Evolutionary conservation across 1,140 invertebrate genomes (phyloP), one percentile per base, ranked within the genome.

Genomic region (Matsumurasca onukii): DNA sequence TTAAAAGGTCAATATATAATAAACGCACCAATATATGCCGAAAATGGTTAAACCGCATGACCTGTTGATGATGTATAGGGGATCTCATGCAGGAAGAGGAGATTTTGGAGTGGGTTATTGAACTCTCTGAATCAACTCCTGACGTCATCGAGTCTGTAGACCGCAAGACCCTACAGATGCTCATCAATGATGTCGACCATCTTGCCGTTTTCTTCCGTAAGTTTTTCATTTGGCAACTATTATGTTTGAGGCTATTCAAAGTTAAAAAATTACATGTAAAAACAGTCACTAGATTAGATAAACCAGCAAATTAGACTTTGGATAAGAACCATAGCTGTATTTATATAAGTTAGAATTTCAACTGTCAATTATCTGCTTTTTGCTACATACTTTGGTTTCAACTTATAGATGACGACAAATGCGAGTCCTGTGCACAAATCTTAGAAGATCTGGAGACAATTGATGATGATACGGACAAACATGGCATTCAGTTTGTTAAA

Each of bases 121-220:
- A 92, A 52, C 84, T 95, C 62, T 92, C 93, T 73, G 90, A 91
- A 71, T 88, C 90, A 13, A 88, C 87, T 29, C 90, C 92, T 22
- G 94, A 97, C 81, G 87, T 94, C 22, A 97, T 97, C 77, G 95
- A 97, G 81, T 93, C 85, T 73, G 94, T 97, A 29, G 93, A 97
- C 77, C 86, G 91, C 62, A 92, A 94, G 81, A 96, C 94, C 48
- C 81, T 97, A 62, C 90, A 94, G 79, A 89, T 92, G 74, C 81
- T 97, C 3, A 92, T 97, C 70, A 89, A 94, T 76, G 92, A 94
- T 76, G 90, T 95, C 27, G 93, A 95, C 77, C 91, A 94, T 82
- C 85, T 97, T 61, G 93, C 93, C 67, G 94, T 97, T 45, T 94
- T 93, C 78, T 97, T 97, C 82, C 96, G 94, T 93, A 85, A 89